A percentile compares a stretch with the other conserved stretches of the same genome.
These are phyloP conservation scores for Characodon lateralis DNA, from an alignment of 2,797 vertebrate species.

Conservation along the genomic window DNA sequence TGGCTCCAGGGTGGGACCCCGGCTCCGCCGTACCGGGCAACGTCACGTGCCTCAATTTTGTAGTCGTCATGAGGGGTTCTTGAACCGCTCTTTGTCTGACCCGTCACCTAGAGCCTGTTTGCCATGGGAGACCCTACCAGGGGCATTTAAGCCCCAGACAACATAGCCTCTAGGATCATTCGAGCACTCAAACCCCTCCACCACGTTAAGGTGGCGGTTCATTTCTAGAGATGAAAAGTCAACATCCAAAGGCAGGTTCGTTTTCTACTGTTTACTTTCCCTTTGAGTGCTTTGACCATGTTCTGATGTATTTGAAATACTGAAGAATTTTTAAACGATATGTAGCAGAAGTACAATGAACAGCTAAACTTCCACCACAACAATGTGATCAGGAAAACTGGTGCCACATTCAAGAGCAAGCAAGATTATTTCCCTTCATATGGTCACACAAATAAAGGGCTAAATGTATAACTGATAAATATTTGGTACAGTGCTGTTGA, in stretches of 20 bases:
- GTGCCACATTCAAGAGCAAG: background rate
- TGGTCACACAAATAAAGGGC: background rate
- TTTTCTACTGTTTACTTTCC: background rate
- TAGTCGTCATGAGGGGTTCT: too few relatives aligned
- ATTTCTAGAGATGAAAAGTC: background rate
- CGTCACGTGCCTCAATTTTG: too few relatives aligned
- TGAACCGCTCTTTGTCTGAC: too few relatives aligned
- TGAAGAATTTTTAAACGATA: background rate
- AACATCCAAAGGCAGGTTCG: background rate
- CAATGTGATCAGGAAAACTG: background rate
- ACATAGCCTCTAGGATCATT: too few relatives aligned
- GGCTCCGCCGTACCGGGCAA: too few relatives aligned
- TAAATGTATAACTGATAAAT: slow-evolving; percentile 10
- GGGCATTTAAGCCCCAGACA: too few relatives aligned
- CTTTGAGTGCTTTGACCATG: background rate
- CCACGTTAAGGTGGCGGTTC: too few relatives aligned
- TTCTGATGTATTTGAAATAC: background rate
- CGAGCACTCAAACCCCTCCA: too few relatives aligned
- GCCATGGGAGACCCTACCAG: too few relatives aligned
- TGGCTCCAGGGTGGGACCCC: too few relatives aligned
- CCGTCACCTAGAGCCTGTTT: too few relatives aligned
- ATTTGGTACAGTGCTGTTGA: slow-evolving; percentile 6
- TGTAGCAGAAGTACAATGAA: background rate
- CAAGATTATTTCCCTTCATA: background rate
- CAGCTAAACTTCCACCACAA: background rate